Evolutionary conservation across 2,113 vertebrate genomes (phyloP), one percentile per base, ranked within the genome.

Genomic region (Ophthalmolycus amberensis): DNA sequence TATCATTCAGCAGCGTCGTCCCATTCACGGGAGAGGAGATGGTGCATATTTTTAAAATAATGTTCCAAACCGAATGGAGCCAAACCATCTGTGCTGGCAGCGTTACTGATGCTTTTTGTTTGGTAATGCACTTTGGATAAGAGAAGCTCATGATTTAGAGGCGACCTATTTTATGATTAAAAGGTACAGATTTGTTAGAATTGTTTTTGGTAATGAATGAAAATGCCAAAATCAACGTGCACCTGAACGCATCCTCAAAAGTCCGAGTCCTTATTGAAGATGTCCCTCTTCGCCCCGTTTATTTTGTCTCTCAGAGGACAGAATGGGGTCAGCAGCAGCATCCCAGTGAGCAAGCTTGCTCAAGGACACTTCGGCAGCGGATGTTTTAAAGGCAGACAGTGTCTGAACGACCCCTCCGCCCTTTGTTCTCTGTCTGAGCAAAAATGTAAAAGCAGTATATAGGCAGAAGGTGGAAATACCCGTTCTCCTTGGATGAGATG

Each of bases 291-390:
- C 4, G 38, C 50, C 37, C 32, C 14, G 38, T 54, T 66, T 62
- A 29, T 50, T 56, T 34, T 3, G 65, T 54, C 25, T 60, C 62
- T 79, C 54, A 52, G 71, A 60, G 65, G 79, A 86, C 70, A 69
- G 56, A 82, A 66, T 69, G 44, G 37, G 60, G 79, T 85, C 83
- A 78, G 11, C 83, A 66, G 48, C 83, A 67, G 64, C 60, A 18
- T 65, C 60, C 9, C 71, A 44, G 58, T 3, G 46, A 71, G 38
- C 63, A 15, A 56, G 27, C 15, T 44, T 77, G 80, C 86, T 83
- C 87, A 85, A 65, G 85, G 90, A 79, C 85, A 80, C 81, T 60
- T 27, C 22, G 77, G 74, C 46, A 90, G 75, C 44, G 69, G 77
- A 74, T 67, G 69, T 9, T 73, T 59, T 72, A 80, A 85, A 77